Base-by-base conservation (phyloP, 2,888 invertebrate species). In the Rhagophthalmus giganteus region DNA sequence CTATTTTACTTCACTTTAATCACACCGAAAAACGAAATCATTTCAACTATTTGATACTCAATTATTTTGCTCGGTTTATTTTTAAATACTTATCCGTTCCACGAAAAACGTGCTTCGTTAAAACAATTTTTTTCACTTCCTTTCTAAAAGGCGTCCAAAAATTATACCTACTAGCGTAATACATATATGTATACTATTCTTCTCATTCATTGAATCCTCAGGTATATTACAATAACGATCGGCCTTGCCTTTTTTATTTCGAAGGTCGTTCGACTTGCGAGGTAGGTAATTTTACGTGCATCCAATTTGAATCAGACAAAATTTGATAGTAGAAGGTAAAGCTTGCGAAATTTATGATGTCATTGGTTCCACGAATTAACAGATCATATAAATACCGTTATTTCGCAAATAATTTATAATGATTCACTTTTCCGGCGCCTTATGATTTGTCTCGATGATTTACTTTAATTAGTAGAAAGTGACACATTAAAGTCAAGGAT, bases 181-280 rank as follows among this genome's bases (percentile, higher is more conserved):
- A 20, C 20, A 20, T 20, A 20, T 7, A 20, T 20, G n/a, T n/a
- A n/a, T n/a, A 14, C 14, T 8, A n/a, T 14, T 39, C 28, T 30
- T 40, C 15, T 10, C 30, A 39, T n/a, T 28, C 39, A 39, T 27
- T 39, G 30, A 20, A 39, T 39, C 8, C n/a, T 16, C 10, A 12
- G 8, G 30, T 20, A 14, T 26, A 34, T 34, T 3, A 11, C 11
- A 26, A 37, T 3, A 4, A 37, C 9, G n/a, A 24, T n/a, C 44
- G 32, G 20, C 44, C 44, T 44, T 44, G 34, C 20, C 20, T 20
- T 28, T 41, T 40, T 41, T 44, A 28, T 9, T 32, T 4, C 25
- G 32, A 44, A 44, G 44, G 44, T 34, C 44, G 44, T 39, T 26
- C 39, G 35, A 3, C 12, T 32, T 40, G 16, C 20, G 20, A n/a